Base-by-base conservation (phyloP, 2,113 vertebrate species). In the Macroglossus sobrinus region DNA sequence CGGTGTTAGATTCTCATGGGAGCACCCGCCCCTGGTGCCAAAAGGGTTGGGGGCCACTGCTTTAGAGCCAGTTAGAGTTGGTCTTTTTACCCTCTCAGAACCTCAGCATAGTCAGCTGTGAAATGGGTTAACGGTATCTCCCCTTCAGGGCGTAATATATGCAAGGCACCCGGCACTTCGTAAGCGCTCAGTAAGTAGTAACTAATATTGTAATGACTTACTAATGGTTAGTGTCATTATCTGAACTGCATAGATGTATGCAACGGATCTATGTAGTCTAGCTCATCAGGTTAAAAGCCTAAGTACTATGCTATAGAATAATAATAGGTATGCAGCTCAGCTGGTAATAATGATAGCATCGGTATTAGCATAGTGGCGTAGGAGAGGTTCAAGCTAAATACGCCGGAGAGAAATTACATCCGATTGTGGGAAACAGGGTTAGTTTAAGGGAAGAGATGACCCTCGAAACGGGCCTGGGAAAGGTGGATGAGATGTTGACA, bases 381-480 rank as follows among this genome's bases (percentile, higher is more conserved):
- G 24, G 16, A 84, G 55, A 82, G 4, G 11, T 57, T 69, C 47
- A 6, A 38, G 35, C 21, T 24, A 79, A 66, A 45, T 28, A 53
- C 84, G 12, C 82, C 30, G 8, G 35, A 57, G 84, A 28, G 33
- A 91, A 50, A 64, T 79, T 30, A 28, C 4, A 16, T 43, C 59
- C 64, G 64, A 33, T 11, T 66, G 47, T 68, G 47, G 47, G 66
- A 81, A 72, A 72, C 12, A 4, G 19, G 47, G 57, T 75, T 16
- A 21, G 19, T 64, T 81, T 64, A 38, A 55, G 68, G 26, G 47
- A 78, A 91, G 82, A 81, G 55, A 68, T 38, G 76, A 24, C 40
- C 59, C 74, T 68, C 75, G 88, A 75, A 88, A 35, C 30, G 21
- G 63, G 26, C 30, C 82, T 76, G 53, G 80, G 19, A 68, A 81